phyloP scores from a whole-genome alignment of 2,113 vertebrate genomes.

The Syngnathoides biaculeatus region DNA sequence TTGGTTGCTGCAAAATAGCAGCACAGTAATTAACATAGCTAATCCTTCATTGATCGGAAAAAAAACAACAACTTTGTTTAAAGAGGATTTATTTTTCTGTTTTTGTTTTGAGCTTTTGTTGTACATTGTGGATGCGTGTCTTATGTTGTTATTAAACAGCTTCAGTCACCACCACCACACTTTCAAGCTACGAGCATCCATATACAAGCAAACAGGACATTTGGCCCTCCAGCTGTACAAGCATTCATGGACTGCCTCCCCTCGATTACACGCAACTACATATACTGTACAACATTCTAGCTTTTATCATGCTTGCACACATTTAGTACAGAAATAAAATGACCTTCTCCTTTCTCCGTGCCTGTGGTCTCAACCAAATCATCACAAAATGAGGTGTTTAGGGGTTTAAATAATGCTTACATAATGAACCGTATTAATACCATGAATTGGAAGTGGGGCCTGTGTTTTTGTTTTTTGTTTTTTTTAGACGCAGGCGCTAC shows the following conservation, averaged over 20 bases:
- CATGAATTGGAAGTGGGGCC: background rate
- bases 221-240: background rate
- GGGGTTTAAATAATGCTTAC: constrained; percentile 46
- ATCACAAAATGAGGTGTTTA: constrained; percentile 39
- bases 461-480: background rate
- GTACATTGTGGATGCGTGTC: too few species aligned
- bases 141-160: too few species aligned
- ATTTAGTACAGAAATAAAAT: background rate
- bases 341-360: background rate
- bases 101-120: too few species aligned
- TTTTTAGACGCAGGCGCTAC: constrained; percentile 3
- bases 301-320: background rate
- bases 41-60: too few species aligned
- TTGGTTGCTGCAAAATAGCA: too few species aligned
- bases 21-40: too few species aligned
- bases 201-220: background rate
- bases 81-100: too few species aligned
- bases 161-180: too few species aligned
- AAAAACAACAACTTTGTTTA: too few species aligned
- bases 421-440: constrained; percentile 23
- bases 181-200: background rate
- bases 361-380: background rate
- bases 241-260: background rate
- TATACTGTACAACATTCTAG: background rate
- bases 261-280: background rate